Evolutionary conservation across 2,797 vertebrate genomes (phyloP).

Genomic region (Gallinago nigripennis): DNA sequence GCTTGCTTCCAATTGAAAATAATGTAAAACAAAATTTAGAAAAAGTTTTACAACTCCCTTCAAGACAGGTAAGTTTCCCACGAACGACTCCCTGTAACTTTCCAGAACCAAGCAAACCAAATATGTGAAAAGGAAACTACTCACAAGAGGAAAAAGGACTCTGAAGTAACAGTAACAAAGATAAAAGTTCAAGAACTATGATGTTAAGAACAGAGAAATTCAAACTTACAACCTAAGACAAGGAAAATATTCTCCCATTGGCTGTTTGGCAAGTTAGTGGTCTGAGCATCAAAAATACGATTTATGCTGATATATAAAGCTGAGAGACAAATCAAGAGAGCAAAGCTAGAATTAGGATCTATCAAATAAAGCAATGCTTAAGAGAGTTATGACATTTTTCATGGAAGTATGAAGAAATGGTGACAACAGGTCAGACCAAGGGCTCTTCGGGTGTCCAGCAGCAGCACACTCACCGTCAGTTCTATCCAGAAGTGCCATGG

Average conservation of each 20-base stretch:
- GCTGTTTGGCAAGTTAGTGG: background rate
- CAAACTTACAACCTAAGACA: background rate
- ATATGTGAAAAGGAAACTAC: background rate
- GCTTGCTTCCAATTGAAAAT: background rate
- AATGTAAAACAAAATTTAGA: background rate
- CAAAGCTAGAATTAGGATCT: background rate
- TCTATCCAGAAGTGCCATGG: conserved; percentile 96
- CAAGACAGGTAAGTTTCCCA: background rate
- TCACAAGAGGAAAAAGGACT: background rate
- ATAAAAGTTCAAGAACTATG: background rate
- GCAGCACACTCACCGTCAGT: conserved; percentile 80
- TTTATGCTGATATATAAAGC: background rate
- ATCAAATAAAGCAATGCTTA: background rate
- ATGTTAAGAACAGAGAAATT: background rate
- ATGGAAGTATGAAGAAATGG: rapidly evolving
- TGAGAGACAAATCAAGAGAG: background rate
- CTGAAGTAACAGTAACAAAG: background rate
- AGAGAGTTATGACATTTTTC: background rate
- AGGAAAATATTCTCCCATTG: background rate
- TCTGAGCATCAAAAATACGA: background rate
- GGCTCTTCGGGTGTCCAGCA: rapidly evolving
- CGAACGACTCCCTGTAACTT: background rate
- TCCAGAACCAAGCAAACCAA: background rate
- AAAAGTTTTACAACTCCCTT: background rate
- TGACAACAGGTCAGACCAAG: background rate